Evolutionary conservation across 1,140 invertebrate genomes (phyloP), one percentile per base, ranked within the genome.

Genomic region (Cryptotermes secundus): DNA sequence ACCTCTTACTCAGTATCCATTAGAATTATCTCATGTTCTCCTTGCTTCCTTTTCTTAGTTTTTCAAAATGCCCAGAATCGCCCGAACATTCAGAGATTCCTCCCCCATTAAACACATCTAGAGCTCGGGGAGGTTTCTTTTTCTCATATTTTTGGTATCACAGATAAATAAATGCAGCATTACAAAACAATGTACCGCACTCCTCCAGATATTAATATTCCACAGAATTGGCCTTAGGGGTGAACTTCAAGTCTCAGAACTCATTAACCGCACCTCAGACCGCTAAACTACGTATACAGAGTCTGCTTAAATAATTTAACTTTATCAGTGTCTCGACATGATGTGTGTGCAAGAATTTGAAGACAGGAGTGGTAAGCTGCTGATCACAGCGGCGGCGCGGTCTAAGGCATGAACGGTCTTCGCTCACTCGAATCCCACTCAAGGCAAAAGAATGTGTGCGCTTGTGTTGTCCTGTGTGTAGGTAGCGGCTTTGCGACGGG

Each of bases 161-260:
- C 81, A 82, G 81, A 82, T 45, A 82, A 82, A 82, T 82, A 82
- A 82, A 82, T 82, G 38, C 81, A 82, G 42, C 26, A 53, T 82
- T 34, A 53, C 49, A 82, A 82, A 82, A 82, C 59, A 72, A 72
- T 72, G 59, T 72, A 72, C 59, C n/a, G 59, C n/a, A 72, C 12
- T 72, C 26, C n/a, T 31, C n/a, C n/a, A n/a, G 26, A 31, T 72
- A n/a, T 31, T 72, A 31, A 72, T 3, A 72, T n/a, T 31, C 59
- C n/a, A 72, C 9, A 72, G n/a, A 9, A 31, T 31, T 31, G 31
- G 16, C 16, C 59, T 72, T 19, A 4, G 59, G 10, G 59, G 1
- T 72, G 59, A 72, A 72, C 59, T 72, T 72, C 4, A 19, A 3
- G 16, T 19, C 22, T 49, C 45, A 49, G 45, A 49, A 49, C 45